Evolutionary conservation across 1,140 invertebrate species (phyloP).

Genomic region (Lepidostoma basale): DNA sequence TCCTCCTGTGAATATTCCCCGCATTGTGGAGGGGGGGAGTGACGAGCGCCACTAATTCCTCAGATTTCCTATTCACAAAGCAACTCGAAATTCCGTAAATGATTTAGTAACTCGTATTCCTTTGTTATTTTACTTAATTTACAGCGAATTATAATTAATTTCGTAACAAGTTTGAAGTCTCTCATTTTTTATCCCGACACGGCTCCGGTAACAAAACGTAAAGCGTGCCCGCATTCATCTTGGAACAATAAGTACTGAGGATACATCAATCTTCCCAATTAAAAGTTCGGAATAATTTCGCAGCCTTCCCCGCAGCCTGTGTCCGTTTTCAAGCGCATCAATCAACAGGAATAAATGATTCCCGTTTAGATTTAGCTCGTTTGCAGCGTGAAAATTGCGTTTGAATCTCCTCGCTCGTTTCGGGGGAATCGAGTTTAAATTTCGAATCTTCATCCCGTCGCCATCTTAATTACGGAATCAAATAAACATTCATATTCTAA

Average conservation of each 20-base stretch:
- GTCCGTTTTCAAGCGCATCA: slow-evolving; percentile 2
- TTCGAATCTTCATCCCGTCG: neutral
- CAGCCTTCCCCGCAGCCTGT: neutral
- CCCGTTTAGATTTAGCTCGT: neutral
- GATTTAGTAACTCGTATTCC: slow-evolving; percentile 17
- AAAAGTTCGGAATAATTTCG: neutral
- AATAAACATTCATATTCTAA: slow-evolving; percentile 29
- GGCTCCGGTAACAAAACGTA: too few relatives aligned
- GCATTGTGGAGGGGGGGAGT: slow-evolving; percentile 5
- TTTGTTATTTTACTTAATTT: slow-evolving; percentile 20
- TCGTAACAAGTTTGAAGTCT: too few relatives aligned
- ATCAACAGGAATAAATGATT: neutral
- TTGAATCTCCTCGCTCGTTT: slow-evolving; percentile 2
- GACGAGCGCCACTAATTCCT: slow-evolving; percentile 19
- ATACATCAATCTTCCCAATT: neutral
- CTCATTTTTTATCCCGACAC: too few relatives aligned
- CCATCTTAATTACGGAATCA: slow-evolving; percentile 9
- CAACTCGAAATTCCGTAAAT: slow-evolving; percentile 13
- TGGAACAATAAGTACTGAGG: neutral
- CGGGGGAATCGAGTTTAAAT: slow-evolving; percentile 7
- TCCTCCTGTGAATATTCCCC: slow-evolving; percentile 24
- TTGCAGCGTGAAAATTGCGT: slow-evolving; percentile 1
- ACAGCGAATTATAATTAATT: too few relatives aligned
- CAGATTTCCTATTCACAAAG: slow-evolving; percentile 14
- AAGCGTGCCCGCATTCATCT: too few relatives aligned